Evolutionary conservation across 1,140 invertebrate species (phyloP).

Genomic region (Telenomus remus): DNA sequence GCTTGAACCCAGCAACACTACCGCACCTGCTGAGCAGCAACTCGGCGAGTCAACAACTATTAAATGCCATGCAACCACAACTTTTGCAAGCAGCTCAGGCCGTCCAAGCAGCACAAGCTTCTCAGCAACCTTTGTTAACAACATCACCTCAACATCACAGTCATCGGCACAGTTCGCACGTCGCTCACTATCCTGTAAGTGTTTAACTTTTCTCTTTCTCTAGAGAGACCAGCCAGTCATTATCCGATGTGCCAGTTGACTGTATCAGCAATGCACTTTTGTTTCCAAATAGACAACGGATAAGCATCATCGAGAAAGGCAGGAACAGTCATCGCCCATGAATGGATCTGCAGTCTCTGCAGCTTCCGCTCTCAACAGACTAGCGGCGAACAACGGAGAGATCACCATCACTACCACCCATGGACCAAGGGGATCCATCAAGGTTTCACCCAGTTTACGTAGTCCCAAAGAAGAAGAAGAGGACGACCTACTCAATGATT

Average conservation of each 20-base stretch:
- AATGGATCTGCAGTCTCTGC: slow-evolving; percentile 73
- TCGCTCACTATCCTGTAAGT: slow-evolving; percentile 73
- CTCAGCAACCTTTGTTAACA: slow-evolving; percentile 74
- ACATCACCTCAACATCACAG: slow-evolving; percentile 73
- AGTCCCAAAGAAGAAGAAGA: slow-evolving; percentile 74
- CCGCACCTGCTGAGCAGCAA: slow-evolving; percentile 83
- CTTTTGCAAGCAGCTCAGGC: slow-evolving; percentile 69
- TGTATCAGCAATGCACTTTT: background rate
- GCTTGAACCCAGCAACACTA: slow-evolving; percentile 79
- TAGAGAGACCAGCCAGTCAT: too few species aligned
- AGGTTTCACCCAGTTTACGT: slow-evolving; percentile 71
- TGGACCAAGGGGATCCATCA: slow-evolving; percentile 73
- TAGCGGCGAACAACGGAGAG: slow-evolving; percentile 84
- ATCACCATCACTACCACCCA: slow-evolving; percentile 86
- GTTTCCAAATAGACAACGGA: slow-evolving; percentile 64
- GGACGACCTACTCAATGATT: slow-evolving; percentile 85
- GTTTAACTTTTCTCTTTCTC: slow-evolving; percentile 2
- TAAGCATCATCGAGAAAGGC: slow-evolving; percentile 72
- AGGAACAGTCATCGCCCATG: slow-evolving; percentile 72
- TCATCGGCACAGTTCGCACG: slow-evolving; percentile 71
- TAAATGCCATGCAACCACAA: slow-evolving; percentile 80
- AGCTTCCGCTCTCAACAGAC: slow-evolving; percentile 78
- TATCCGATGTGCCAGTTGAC: too few species aligned
- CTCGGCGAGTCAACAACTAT: slow-evolving; percentile 79
- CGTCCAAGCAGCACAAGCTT: slow-evolving; percentile 69